Conservation (phyloP, 2,888 invertebrate genomes). For the Epicampocera succincta region DNA sequence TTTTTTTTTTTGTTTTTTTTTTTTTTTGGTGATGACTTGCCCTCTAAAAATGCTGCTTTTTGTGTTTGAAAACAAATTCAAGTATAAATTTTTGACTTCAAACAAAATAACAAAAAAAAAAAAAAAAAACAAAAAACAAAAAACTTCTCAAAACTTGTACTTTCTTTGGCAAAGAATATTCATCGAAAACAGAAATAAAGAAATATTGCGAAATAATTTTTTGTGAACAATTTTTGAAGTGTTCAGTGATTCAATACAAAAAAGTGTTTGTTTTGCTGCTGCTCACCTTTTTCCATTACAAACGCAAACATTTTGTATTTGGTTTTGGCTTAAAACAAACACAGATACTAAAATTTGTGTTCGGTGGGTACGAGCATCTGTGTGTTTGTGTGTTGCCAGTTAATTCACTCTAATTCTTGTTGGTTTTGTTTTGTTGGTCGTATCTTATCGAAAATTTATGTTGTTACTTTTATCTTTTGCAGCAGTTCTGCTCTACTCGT, state of each 20-base stretch:
- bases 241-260: not conserved
- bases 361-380: too few species aligned
- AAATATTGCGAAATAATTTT: conserved; percentile 19
- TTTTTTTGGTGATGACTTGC: too few species aligned
- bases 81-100: too few species aligned
- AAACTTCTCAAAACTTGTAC: too few species aligned
- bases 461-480: conserved; percentile 56
- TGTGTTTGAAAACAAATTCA: too few species aligned
- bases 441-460: conserved; percentile 63
- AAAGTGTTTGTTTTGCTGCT: conserved; percentile 43
- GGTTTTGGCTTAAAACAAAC: conserved; percentile 7
- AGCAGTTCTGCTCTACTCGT: conserved; percentile 36
- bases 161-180: too few species aligned
- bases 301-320: conserved; percentile 14
- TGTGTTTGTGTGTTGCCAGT: not conserved
- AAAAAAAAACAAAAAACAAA: too few species aligned
- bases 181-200: not conserved
- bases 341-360: conserved; percentile 17
- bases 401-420: conserved; percentile 32
- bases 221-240: not conserved
- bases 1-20: too few species aligned
- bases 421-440: too few species aligned
- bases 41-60: too few species aligned
- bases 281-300: conserved; percentile 22
- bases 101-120: too few species aligned